Evolutionary conservation across 1,140 invertebrate genomes (phyloP).

Genomic region (Nasonia giraulti): DNA sequence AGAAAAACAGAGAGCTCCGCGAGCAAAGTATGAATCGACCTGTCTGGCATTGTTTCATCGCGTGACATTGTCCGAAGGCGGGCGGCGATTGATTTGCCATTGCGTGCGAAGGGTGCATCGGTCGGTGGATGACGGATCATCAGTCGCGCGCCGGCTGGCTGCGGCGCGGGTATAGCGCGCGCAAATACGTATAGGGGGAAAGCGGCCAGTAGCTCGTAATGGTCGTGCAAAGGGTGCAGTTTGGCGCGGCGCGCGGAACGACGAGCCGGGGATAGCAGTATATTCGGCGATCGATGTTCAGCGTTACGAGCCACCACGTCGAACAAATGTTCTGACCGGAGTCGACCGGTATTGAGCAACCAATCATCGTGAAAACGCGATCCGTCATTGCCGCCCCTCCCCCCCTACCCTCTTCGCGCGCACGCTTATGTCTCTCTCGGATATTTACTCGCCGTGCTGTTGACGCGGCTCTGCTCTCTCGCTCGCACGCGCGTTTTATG

Average conservation of each 20-base stretch:
- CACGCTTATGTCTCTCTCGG: conserved; percentile 4
- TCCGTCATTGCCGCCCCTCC: conserved; percentile 63
- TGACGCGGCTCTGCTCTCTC: background rate
- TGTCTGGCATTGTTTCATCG: conserved; percentile 33
- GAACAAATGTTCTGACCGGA: conserved; percentile 69
- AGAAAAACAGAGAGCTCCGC: background rate
- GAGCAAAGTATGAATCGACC: background rate
- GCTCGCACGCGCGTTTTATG: background rate
- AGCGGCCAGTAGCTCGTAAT: background rate
- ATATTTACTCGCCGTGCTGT: conserved; percentile 15
- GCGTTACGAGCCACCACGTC: conserved; percentile 68
- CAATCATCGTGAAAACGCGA: conserved; percentile 68
- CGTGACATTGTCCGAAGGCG: conserved; percentile 33
- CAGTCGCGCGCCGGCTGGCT: conserved; percentile 49
- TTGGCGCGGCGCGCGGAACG: conserved; percentile 21
- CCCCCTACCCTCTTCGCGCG: background rate
- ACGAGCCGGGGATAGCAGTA: conserved; percentile 55
- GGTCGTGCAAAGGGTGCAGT: conserved; percentile 40
- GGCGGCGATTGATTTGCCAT: conserved; percentile 62
- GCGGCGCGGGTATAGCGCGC: background rate
- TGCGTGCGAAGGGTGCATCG: conserved; percentile 57
- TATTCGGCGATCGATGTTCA: conserved; percentile 69
- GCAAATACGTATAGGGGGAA: background rate
- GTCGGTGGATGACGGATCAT: conserved; percentile 66
- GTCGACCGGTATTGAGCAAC: conserved; percentile 62